Evolutionary conservation across 2,113 vertebrate species (phyloP), one percentile per base, ranked within the genome.

Genomic region (Serilophus lunatus): DNA sequence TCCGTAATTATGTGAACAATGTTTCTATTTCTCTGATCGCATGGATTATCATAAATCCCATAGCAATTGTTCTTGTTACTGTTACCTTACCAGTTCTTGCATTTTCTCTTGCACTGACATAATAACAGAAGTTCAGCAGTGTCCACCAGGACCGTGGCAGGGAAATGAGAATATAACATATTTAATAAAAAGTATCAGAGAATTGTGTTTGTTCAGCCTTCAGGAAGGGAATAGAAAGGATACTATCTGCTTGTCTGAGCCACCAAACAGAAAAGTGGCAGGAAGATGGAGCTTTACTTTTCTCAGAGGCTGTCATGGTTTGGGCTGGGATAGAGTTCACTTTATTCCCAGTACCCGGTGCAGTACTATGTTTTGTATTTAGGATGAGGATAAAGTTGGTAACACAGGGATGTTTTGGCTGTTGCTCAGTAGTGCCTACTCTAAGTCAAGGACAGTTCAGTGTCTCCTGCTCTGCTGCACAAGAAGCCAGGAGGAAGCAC

Each of bases 101-200:
- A 44, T 61, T 54, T 82, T 76, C 63, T 69, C 63, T 40, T 26
- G 47, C n/a, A 16, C 12, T 29, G 64, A 77, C 17, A 6, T 6
- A 69, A 75, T 15, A 38, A 12, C 2, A 2, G 0, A 0, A 77
- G 28, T 24, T 33, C 66, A 61, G 40, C 61, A 75, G 23, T 3
- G 16, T 31, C 28, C 60, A 51, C 50, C 54, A 56, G 31, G 19
- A 59, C 3, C 25, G 23, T 10, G 36, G 54, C 20, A 40, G 53
- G 26, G 50, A 63, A 81, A 60, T 42, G 28, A 85, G 11, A 82
- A 85, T 0, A 6, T 7, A 70, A 44, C 16, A 44, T 17, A 42
- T 42, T 35, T 23, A 82, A 65, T 29, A 36, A 33, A 60, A 84
- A 40, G 22, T 5, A 4, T 70, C 54, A 40, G 40, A 92, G 12